Evolutionary conservation across 1,140 invertebrate genomes (phyloP).

Genomic region (Cyphomyrmex costatus): DNA sequence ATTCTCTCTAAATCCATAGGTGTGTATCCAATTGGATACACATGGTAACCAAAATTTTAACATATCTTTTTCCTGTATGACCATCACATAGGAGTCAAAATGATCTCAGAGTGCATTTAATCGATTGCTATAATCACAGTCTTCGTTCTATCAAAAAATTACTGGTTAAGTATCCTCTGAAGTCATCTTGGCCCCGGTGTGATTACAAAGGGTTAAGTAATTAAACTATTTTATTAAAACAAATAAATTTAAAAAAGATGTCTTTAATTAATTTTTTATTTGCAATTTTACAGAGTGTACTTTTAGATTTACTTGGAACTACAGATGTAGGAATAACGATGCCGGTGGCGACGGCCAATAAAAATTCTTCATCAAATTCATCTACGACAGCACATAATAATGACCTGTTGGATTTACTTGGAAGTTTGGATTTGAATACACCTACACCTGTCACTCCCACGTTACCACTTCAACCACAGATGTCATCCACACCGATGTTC

Average conservation of each 20-base stretch:
- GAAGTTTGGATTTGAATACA: slow-evolving; percentile 89
- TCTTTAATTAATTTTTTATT: slow-evolving; percentile 1
- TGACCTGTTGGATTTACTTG: slow-evolving; percentile 95
- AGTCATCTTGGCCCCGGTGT: no score
- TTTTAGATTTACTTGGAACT: slow-evolving; percentile 92
- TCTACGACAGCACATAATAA: slow-evolving; percentile 89
- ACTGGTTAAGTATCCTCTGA: no score
- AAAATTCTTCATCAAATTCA: slow-evolving; percentile 81
- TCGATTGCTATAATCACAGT: no score
- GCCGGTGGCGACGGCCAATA: slow-evolving; percentile 86
- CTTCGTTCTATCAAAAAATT: no score
- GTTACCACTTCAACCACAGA: slow-evolving; percentile 74
- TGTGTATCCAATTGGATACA: no score
- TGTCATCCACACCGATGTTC: slow-evolving; percentile 79
- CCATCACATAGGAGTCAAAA: no score
- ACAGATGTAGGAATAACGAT: slow-evolving; percentile 91
- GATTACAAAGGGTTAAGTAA: no score
- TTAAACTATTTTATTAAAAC: no score
- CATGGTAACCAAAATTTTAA: no score
- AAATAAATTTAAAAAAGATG: not conserved
- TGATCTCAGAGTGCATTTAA: no score
- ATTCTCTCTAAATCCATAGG: no score
- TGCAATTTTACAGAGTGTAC: slow-evolving; percentile 88
- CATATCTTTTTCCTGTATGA: no score
- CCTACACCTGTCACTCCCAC: slow-evolving; percentile 81